A percentile compares a stretch with the other conserved stretches of the same genome.
Conservation (phyloP, 64 coral and sea anemone genomes). For the Porites australiensis region DNA sequence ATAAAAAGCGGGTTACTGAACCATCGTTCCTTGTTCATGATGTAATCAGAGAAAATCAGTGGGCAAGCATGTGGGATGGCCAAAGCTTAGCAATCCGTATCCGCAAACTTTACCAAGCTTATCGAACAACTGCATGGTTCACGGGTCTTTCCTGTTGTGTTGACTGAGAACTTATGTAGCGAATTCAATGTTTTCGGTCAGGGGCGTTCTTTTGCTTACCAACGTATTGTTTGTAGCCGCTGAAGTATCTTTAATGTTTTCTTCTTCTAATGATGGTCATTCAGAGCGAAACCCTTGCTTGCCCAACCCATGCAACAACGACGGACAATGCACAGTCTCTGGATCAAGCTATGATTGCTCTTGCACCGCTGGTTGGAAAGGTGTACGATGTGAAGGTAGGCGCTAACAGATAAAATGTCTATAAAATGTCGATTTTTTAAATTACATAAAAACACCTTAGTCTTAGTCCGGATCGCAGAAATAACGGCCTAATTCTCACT, state of each 20-base stretch:
- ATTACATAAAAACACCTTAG: background rate
- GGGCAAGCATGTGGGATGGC: conserved; percentile 42
- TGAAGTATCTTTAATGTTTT: conserved; percentile 39
- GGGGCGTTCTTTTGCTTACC: conserved; percentile 36
- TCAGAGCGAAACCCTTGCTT: conserved; percentile 62
- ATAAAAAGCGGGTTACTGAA: background rate
- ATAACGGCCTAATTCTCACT: no score
- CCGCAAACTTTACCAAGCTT: background rate
- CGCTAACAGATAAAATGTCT: background rate
- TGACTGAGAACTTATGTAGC: conserved; percentile 31
- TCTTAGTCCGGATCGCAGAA: background rate
- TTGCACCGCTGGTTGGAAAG: conserved; percentile 73
- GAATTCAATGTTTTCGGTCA: conserved; percentile 42
- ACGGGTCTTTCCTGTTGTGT: background rate
- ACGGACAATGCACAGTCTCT: conserved; percentile 68
- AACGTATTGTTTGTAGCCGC: conserved; percentile 31
- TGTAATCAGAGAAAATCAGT: conserved; percentile 33
- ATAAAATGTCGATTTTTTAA: background rate
- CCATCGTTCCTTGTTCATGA: conserved; percentile 31
- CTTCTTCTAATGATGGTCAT: conserved; percentile 26
- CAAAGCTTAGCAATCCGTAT: conserved; percentile 27
- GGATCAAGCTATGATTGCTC: conserved; percentile 75
- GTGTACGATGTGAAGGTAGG: conserved; percentile 87
- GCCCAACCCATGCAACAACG: conserved; percentile 75
- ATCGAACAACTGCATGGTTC: conserved; percentile 27